Base-by-base conservation (phyloP, 2,888 invertebrate genomes). In the Drosophila limbata region DNA sequence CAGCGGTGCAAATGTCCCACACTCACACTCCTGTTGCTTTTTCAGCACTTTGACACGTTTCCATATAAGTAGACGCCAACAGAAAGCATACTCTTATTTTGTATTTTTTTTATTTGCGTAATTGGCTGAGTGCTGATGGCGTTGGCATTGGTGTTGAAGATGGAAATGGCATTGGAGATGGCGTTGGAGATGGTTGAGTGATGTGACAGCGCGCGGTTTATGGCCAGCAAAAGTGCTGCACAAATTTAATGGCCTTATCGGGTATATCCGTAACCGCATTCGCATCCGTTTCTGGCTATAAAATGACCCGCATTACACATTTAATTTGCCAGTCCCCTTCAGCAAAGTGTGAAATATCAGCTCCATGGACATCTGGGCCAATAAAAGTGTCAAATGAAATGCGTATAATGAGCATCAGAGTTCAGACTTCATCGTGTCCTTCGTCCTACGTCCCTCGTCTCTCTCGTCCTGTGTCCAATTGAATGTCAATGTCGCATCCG, bases 21-120 rank as follows among this genome's bases (percentile, higher is more conserved):
- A 52, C 5, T 13, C 21, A 57, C 17, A 48, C 39, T 9, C 45
- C 31, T 60, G 66, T 68, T 76, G 84, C 79, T 74, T 84, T 82
- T 80, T 74, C 73, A 83, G 73, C 89, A 90, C 89, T 89, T 89
- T 79, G 88, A 88, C 88, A 89, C 90, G 90, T 89, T 85, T 72
- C 68, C 70, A 63, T 71, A 72, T 65, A 74, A 79, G 79, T 71
- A 60, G 71, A 45, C 60, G 47, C 51, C 39, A 3, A 21, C 33
- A 42, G 50, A 64, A 47, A 50, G 57, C 48, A 53, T 50, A 62
- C 28, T 28, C 31, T 28, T 33, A 21, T 28, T 28, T 47, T 45
- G 42, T 60, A 68, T 66, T 42, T 25, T 64, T 73, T 83, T 85
- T 80, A 77, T 85, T 82, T 85, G 77, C 82, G 84, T 86, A 84